phyloP scores from a whole-genome alignment of 2,797 vertebrate genomes.

The Chanos chanos region DNA sequence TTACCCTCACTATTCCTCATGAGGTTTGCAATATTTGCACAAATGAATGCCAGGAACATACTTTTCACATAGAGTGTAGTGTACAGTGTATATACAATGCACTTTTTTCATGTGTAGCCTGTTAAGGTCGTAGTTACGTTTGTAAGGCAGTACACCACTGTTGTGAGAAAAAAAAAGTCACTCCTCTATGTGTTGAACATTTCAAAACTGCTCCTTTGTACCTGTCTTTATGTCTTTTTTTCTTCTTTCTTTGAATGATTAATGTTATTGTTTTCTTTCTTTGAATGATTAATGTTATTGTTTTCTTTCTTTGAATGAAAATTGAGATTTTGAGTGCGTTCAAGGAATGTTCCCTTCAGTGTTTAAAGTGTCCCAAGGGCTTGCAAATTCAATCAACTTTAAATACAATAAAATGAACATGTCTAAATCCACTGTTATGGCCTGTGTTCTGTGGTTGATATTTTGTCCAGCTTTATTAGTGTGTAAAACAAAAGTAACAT shows the following conservation, averaged over 20 bases:
- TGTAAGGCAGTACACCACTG: no score
- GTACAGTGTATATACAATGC: neutral
- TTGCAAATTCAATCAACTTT: neutral
- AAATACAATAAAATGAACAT: slow-evolving; percentile 28
- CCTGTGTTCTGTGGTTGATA: no score
- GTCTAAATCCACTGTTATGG: no score
- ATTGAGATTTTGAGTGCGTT: neutral
- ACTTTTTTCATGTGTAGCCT: neutral
- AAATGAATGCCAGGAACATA: slow-evolving; percentile 44
- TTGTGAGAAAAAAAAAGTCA: no score
- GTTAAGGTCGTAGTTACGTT: no score
- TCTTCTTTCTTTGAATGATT: neutral
- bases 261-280: neutral
- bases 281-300: neutral
- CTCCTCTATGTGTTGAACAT: no score
- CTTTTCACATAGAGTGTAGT: neutral
- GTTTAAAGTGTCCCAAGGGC: slow-evolving; percentile 3
- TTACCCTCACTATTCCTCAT: slow-evolving; percentile 36
- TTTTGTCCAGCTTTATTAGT: no score
- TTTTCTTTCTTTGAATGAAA: neutral
- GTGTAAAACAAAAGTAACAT: no score
- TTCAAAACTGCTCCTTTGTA: no score
- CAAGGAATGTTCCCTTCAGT: neutral
- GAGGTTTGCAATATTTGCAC: slow-evolving; percentile 56
- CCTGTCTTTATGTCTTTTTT: neutral